Conservation (phyloP, 2,888 invertebrate genomes). For the Dimorphilus gyrociliatus region DNA sequence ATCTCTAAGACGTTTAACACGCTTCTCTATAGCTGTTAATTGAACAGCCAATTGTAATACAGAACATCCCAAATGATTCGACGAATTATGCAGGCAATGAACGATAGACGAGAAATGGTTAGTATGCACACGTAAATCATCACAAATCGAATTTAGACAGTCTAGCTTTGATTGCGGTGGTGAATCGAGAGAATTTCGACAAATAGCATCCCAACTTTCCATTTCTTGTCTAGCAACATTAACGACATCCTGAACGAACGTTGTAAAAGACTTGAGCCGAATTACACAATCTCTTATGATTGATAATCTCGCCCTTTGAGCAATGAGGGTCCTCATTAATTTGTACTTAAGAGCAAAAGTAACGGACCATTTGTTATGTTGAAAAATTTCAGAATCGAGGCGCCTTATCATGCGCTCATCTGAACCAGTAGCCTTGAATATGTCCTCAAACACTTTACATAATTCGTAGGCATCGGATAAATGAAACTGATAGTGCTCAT, state of each 20-base stretch:
- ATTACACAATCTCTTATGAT: conserved; percentile 24
- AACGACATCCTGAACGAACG: conserved; percentile 23
- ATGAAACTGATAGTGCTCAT: no score
- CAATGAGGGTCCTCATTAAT: conserved; percentile 19
- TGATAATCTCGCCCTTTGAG: conserved; percentile 21
- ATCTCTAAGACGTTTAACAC: conserved; percentile 18
- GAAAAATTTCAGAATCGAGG: conserved; percentile 18
- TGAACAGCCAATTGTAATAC: conserved; percentile 22
- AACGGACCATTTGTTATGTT: conserved; percentile 24
- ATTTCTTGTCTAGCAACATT: conserved; percentile 16
- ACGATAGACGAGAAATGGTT: conserved; percentile 33
- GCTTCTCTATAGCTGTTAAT: conserved; percentile 17
- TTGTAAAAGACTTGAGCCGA: conserved; percentile 16
- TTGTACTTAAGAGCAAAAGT: conserved; percentile 21
- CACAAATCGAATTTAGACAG: conserved; percentile 29
- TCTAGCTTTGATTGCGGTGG: conserved; percentile 24
- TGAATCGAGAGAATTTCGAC: conserved; percentile 16
- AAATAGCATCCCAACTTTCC: conserved; percentile 20
- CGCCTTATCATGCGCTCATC: no score
- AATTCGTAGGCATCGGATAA: no score
- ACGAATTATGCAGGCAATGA: conserved; percentile 24
- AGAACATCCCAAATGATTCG: conserved; percentile 23
- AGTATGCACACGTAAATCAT: conserved; percentile 28
- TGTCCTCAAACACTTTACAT: no score
- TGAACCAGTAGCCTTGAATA: no score